A percentile compares a stretch with the other conserved stretches of the same genome.
These are phyloP conservation scores for Carcharodon carcharias DNA, from an alignment of 2,797 vertebrate genomes.

Conservation along the genomic window DNA sequence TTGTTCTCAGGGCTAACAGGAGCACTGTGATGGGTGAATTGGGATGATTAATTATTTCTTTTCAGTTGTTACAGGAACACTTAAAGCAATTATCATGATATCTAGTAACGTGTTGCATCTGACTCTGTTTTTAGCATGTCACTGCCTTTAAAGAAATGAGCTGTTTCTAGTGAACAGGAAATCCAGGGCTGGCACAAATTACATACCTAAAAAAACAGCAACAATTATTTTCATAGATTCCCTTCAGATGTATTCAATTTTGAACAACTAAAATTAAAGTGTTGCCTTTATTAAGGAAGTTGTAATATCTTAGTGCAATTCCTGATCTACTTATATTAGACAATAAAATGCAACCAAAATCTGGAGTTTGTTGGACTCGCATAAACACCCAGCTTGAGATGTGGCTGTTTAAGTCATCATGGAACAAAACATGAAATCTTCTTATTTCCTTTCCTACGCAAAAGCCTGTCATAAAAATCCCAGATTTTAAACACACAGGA, in stretches of 20 bases:
- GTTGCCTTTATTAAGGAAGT: slow-evolving; percentile 17
- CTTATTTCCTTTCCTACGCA: slow-evolving; percentile 11
- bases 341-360: slow-evolving; percentile 10
- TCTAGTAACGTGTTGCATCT: neutral
- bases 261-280: slow-evolving; percentile 26
- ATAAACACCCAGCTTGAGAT: slow-evolving; percentile 31
- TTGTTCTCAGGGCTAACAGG: neutral
- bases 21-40: neutral
- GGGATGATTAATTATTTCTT: neutral
- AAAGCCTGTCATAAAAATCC: neutral
- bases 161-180: slow-evolving; percentile 25
- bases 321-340: slow-evolving; percentile 23
- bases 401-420: slow-evolving; percentile 22
- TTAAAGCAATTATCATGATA: neutral
- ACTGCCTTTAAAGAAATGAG: slow-evolving; percentile 16
- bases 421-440: slow-evolving; percentile 20
- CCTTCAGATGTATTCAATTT: slow-evolving; percentile 2
- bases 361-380: neutral
- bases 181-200: neutral
- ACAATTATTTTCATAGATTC: neutral
- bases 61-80: neutral
- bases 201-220: neutral
- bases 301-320: neutral
- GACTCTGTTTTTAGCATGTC: neutral
- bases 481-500: neutral